phyloP scores from a whole-genome alignment of 1,140 invertebrate genomes.

The Mya arenaria region DNA sequence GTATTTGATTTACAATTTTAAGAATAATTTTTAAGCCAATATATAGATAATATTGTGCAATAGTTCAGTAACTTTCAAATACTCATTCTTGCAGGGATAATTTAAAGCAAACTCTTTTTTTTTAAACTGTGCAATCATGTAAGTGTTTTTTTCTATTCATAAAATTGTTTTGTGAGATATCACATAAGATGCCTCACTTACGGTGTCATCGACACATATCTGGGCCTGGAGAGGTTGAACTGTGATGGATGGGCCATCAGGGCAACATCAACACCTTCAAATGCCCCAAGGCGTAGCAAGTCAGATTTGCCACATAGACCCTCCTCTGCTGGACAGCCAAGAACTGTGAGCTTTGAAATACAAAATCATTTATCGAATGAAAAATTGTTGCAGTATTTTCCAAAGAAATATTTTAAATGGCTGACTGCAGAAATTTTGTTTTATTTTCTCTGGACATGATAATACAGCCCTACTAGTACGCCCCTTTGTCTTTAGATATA shows the following conservation, averaged over 20 bases:
- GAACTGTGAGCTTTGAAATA: conserved; percentile 74
- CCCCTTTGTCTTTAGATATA: background rate
- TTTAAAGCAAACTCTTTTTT: background rate
- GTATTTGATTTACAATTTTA: conserved; percentile 62
- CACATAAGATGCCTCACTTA: conserved; percentile 36
- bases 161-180: background rate
- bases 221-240: conserved; percentile 60
- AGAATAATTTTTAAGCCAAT: background rate
- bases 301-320: conserved; percentile 80
- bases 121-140: background rate
- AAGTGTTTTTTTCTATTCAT: background rate
- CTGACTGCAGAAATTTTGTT: background rate
- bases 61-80: no score
- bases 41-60: no score
- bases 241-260: conserved; percentile 81
- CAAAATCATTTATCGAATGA: background rate
- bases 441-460: background rate
- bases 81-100: no score
- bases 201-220: conserved; percentile 67
- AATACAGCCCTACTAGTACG: background rate
- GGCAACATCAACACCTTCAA: conserved; percentile 78
- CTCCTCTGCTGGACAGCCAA: conserved; percentile 81
- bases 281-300: conserved; percentile 77
- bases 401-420: background rate
- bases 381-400: background rate